Conservation (phyloP, 2,797 vertebrate genomes). For the Sebastes itinus region DNA sequence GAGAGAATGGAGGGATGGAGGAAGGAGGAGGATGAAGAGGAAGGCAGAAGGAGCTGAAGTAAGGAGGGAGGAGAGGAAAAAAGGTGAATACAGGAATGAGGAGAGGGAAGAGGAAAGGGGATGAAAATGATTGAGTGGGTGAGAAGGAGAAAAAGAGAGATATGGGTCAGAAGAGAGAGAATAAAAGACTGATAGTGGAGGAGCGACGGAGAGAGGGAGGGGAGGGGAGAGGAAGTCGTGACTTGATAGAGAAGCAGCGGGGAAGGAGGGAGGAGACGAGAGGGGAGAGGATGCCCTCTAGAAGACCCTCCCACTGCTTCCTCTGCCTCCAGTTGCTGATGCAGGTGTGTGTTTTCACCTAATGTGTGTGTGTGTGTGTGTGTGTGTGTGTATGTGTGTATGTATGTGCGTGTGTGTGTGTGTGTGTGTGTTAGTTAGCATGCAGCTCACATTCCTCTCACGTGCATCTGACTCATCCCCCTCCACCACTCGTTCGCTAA, state of each 20-base stretch:
- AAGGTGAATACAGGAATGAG: no score
- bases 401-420: slow-evolving; percentile 2
- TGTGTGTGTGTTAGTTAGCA: slow-evolving; percentile 56
- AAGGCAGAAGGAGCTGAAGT: not conserved
- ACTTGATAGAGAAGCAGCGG: slow-evolving; percentile 33
- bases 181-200: slow-evolving; percentile 1
- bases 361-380: slow-evolving; percentile 65
- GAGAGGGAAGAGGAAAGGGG: not conserved
- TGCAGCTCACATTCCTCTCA: slow-evolving; percentile 74
- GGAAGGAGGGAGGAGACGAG: not conserved
- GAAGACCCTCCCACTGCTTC: slow-evolving; percentile 49
- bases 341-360: slow-evolving; percentile 62
- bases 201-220: not conserved
- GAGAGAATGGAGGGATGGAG: not conserved
- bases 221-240: slow-evolving; percentile 26
- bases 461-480: slow-evolving; percentile 67
- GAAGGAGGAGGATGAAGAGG: not conserved
- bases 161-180: slow-evolving; percentile 27
- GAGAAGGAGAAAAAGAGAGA: slow-evolving; percentile 4
- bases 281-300: slow-evolving; percentile 56
- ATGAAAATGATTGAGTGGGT: not conserved
- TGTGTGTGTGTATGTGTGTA: slow-evolving; percentile 35
- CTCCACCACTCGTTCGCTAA: slow-evolving; percentile 26
- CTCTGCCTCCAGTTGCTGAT: slow-evolving; percentile 39
- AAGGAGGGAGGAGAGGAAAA: not conserved